Evolutionary conservation across 2,888 invertebrate species (phyloP).

Genomic region (Gymnoscelis rufifasciata): DNA sequence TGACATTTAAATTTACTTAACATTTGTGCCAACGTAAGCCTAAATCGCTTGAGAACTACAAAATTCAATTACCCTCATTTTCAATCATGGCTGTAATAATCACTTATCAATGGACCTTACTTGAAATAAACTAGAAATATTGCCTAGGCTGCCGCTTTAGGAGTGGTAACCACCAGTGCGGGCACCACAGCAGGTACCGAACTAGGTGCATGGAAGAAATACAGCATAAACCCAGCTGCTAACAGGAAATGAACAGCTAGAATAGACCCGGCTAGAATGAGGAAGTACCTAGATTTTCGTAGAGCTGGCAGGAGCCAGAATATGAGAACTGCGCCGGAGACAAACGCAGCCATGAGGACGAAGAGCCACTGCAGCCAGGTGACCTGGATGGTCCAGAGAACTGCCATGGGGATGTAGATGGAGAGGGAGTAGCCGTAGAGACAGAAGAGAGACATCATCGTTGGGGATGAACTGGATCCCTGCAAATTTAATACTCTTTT

Average conservation of each 20-base stretch:
- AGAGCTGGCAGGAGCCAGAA: conserved; percentile 89
- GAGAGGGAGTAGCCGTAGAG: conserved; percentile 97
- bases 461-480: conserved; percentile 74
- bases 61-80: no score
- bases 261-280: conserved; percentile 77
- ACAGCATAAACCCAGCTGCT: conserved; percentile 92
- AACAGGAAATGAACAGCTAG: conserved; percentile 88
- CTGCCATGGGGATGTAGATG: conserved; percentile 95
- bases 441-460: conserved; percentile 92
- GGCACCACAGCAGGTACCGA: conserved; percentile 19
- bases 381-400: conserved; percentile 93
- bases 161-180: conserved; percentile 25
- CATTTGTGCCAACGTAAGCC: no score
- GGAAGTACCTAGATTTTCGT: conserved; percentile 78
- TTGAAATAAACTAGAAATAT: no score
- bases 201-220: conserved; percentile 84
- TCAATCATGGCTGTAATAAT: no score
- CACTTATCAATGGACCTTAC: no score
- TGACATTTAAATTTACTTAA: no score
- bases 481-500: conserved; percentile 35
- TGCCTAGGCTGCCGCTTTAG: no score
- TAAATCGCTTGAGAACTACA: no score
- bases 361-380: conserved; percentile 92
- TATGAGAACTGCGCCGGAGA: conserved; percentile 92
- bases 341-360: conserved; percentile 87